Conservation (phyloP, 2,888 invertebrate genomes). For the Entomobrya proxima region DNA sequence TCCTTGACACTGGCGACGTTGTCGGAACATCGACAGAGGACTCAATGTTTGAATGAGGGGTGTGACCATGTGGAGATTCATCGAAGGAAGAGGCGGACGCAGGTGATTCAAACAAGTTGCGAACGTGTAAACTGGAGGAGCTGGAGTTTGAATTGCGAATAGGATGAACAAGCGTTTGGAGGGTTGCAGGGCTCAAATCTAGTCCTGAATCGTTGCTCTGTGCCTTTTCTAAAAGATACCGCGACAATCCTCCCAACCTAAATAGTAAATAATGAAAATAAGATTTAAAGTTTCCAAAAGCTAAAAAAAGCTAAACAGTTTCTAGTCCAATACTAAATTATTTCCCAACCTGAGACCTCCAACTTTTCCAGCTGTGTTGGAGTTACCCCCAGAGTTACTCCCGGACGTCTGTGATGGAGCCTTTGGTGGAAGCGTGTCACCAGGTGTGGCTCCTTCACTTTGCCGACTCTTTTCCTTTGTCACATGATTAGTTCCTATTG, state of each 20-base stretch:
- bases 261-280: neutral
- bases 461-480: neutral
- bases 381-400: too few relatives aligned
- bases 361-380: neutral
- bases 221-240: constrained; percentile 52
- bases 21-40: neutral
- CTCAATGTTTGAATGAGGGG: neutral
- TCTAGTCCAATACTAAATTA: too few relatives aligned
- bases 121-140: constrained; percentile 40
- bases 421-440: neutral
- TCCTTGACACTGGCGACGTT: constrained; percentile 1
- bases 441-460: neutral
- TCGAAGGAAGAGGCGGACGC: constrained; percentile 42
- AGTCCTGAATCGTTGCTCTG: constrained; percentile 55
- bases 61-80: neutral
- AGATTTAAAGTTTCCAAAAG: too few relatives aligned
- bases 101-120: constrained; percentile 48
- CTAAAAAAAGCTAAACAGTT: too few relatives aligned
- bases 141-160: constrained; percentile 32
- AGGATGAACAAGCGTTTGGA: constrained; percentile 52
- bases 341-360: neutral
- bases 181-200: constrained; percentile 54
- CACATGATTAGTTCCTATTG: neutral
- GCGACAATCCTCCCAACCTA: constrained; percentile 62
- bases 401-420: neutral